Evolutionary conservation across 2,797 vertebrate genomes (phyloP).

Genomic region (Chiroxiphia lanceolata): DNA sequence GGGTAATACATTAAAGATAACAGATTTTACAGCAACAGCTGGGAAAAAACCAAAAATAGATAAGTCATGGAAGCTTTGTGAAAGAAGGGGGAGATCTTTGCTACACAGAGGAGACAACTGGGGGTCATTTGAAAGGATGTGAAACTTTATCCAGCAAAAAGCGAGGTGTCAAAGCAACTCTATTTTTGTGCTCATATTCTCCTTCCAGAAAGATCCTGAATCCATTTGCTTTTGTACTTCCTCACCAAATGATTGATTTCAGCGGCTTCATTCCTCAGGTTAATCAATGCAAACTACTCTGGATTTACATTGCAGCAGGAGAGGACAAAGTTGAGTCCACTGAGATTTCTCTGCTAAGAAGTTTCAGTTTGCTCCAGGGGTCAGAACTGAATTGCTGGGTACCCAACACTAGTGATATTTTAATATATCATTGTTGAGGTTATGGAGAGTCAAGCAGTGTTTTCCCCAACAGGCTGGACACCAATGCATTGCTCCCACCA

Average conservation of each 20-base stretch:
- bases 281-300: not conserved
- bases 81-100: not conserved
- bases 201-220: not conserved
- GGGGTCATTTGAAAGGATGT: not conserved
- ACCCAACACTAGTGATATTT: not conserved
- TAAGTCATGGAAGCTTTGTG: not conserved
- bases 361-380: not conserved
- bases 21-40: constrained; percentile 66
- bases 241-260: not conserved
- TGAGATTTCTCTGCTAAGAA: not conserved
- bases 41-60: constrained; percentile 31
- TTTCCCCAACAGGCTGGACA: not conserved
- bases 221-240: not conserved
- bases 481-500: accelerated
- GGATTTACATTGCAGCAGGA: accelerated
- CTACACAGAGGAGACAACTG: not conserved
- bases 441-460: accelerated
- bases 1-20: constrained; percentile 68
- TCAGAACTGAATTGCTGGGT: not conserved
- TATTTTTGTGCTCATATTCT: not conserved
- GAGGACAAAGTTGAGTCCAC: not conserved
- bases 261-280: not conserved
- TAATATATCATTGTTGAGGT: not conserved
- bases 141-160: constrained; percentile 23
- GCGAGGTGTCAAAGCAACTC: not conserved